Evolutionary conservation across 2,797 vertebrate genomes (phyloP).

Genomic region (Sebastes itinus): DNA sequence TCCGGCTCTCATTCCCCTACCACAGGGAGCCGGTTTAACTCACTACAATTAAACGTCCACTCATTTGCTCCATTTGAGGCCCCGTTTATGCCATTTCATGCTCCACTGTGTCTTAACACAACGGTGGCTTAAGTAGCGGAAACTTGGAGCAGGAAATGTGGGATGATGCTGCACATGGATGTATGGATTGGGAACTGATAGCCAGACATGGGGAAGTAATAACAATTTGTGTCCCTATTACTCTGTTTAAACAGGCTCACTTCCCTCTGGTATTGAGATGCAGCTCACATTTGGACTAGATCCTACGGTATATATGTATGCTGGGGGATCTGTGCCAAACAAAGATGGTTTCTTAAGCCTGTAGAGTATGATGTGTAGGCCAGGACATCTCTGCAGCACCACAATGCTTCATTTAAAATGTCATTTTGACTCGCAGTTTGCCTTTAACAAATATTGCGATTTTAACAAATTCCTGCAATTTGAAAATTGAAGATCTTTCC

Average conservation of each 20-base stretch:
- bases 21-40: slow-evolving; percentile 65
- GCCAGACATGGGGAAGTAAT: background rate
- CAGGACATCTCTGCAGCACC: too few species aligned
- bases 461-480: too few species aligned
- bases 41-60: slow-evolving; percentile 70
- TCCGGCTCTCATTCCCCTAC: slow-evolving; percentile 58
- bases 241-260: background rate
- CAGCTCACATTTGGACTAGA: background rate
- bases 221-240: background rate
- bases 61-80: slow-evolving; percentile 67
- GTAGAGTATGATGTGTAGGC: too few species aligned
- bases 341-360: too few species aligned
- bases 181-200: background rate
- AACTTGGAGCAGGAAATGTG: background rate
- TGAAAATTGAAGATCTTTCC: too few species aligned
- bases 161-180: background rate
- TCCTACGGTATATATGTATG: background rate
- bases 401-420: too few species aligned
- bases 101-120: slow-evolving; percentile 46
- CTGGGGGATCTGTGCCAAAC: too few species aligned
- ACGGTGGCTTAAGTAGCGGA: background rate
- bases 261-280: background rate
- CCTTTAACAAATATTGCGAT: too few species aligned
- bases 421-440: too few species aligned
- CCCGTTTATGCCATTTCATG: slow-evolving; percentile 58